Evolutionary conservation across 2,888 invertebrate species (phyloP).

Genomic region (Pomacea canaliculata): DNA sequence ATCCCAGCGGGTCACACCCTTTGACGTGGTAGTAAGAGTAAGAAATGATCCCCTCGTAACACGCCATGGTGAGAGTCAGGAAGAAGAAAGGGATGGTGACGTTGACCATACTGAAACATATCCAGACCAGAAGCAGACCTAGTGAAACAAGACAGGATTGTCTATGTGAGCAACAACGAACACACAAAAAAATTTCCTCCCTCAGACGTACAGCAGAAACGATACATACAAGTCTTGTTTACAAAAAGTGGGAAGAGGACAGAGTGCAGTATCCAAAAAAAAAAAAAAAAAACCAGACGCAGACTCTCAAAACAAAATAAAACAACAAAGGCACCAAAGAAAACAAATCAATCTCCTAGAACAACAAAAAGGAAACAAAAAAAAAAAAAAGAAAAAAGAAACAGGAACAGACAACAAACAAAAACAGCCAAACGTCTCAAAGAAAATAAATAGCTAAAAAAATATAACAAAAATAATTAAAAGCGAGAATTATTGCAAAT

Average conservation of each 20-base stretch:
- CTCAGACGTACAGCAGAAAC: not conserved
- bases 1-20: conserved; percentile 52
- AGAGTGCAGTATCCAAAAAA: not conserved
- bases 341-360: too few relatives aligned
- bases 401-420: too few relatives aligned
- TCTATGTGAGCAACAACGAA: not conserved
- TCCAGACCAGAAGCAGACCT: not conserved
- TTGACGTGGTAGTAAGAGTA: conserved; percentile 49
- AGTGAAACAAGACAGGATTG: not conserved
- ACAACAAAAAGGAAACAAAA: too few relatives aligned
- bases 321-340: not conserved
- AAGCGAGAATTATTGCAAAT: too few relatives aligned
- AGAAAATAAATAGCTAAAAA: too few relatives aligned
- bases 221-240: not conserved
- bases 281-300: not conserved
- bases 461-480: too few relatives aligned
- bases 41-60: conserved; percentile 52
- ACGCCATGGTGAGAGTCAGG: conserved; percentile 39
- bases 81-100: conserved; percentile 46
- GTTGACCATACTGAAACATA: conserved; percentile 39
- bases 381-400: too few relatives aligned
- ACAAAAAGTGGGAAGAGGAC: not conserved
- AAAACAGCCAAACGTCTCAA: too few relatives aligned
- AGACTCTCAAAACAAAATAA: not conserved
- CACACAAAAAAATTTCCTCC: not conserved